Evolutionary conservation across 92 coral and sea anemone genomes (phyloP).

Genomic region (Heteractis magnifica): DNA sequence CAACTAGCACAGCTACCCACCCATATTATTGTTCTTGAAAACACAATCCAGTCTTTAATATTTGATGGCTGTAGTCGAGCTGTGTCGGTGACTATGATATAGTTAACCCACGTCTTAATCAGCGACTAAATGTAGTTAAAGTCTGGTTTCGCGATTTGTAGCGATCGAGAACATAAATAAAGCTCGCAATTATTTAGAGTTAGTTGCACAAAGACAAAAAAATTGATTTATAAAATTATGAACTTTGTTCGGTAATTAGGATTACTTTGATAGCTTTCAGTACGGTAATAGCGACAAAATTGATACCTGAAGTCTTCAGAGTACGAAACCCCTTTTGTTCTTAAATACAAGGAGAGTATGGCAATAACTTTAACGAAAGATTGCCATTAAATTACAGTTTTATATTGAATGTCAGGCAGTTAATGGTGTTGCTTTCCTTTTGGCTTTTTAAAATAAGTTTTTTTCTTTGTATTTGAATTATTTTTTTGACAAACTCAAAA

Average conservation of each 20-base stretch:
- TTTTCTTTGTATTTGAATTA: too few relatives aligned
- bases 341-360: too few relatives aligned
- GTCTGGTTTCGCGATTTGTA: not conserved
- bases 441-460: too few relatives aligned
- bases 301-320: not conserved
- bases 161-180: not conserved
- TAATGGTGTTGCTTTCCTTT: too few relatives aligned
- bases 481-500: too few relatives aligned
- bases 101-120: conserved; percentile 23
- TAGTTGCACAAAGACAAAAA: conserved; percentile 18
- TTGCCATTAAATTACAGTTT: too few relatives aligned
- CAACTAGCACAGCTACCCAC: not conserved
- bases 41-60: conserved; percentile 5
- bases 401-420: too few relatives aligned
- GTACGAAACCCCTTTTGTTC: too few relatives aligned
- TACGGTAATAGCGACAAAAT: not conserved
- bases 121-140: not conserved
- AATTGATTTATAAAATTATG: conserved; percentile 7
- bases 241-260: conserved; percentile 11
- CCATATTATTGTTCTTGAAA: not conserved
- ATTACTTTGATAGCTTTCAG: not conserved
- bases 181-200: not conserved
- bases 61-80: not conserved
- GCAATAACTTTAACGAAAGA: too few relatives aligned
- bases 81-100: conserved; percentile 15